phyloP scores from a whole-genome alignment of 2,888 invertebrate species.

The Ophioninae sp. region DNA sequence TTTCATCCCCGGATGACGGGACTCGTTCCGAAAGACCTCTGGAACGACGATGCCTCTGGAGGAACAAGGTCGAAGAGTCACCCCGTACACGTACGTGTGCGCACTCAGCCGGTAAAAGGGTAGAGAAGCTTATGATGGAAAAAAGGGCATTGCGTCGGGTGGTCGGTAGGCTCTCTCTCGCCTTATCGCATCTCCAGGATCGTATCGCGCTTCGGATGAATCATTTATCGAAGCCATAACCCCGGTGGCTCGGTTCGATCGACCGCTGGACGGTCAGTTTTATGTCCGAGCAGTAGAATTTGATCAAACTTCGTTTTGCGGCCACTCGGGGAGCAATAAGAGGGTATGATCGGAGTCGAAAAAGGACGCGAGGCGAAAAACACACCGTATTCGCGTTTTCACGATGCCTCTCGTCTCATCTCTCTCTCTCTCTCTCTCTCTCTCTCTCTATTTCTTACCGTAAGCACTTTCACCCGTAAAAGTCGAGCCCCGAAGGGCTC shows the following conservation, averaged over 20 bases:
- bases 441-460: conserved; percentile 28
- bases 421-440: conserved; percentile 5
- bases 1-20: no score
- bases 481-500: conserved; percentile 72
- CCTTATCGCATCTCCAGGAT: conserved; percentile 69
- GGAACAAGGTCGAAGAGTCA: no score
- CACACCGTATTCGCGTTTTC: conserved; percentile 42
- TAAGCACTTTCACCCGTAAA: conserved; percentile 68
- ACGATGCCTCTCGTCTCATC: background rate
- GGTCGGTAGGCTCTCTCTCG: conserved; percentile 65
- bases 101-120: conserved; percentile 6
- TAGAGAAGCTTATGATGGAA: conserved; percentile 16
- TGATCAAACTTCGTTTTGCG: conserved; percentile 82
- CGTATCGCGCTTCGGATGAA: conserved; percentile 77
- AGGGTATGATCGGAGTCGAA: conserved; percentile 51
- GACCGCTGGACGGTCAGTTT: conserved; percentile 77
- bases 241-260: conserved; percentile 62
- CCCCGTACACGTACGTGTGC: background rate
- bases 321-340: conserved; percentile 81
- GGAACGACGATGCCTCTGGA: no score
- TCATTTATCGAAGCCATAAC: conserved; percentile 80
- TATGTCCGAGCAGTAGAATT: conserved; percentile 81
- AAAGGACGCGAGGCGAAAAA: conserved; percentile 39
- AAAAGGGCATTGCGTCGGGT: conserved; percentile 34
- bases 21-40: no score